Evolutionary conservation across 2,113 vertebrate genomes (phyloP).

Genomic region (Colistium nudipinnis): DNA sequence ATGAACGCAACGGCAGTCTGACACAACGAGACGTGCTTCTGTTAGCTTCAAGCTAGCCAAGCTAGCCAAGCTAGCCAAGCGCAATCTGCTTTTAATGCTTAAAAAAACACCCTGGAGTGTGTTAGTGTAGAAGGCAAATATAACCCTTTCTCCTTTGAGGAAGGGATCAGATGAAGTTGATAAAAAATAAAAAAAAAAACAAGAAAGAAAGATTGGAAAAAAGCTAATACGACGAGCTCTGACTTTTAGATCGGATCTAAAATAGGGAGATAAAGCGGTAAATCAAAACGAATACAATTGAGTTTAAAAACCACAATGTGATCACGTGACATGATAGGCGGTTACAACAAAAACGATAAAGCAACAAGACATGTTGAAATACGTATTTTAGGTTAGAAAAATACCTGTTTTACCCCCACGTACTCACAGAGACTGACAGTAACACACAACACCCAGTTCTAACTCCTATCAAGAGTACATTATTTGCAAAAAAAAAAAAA

Average conservation of each 20-base stretch:
- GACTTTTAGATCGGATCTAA: too few relatives aligned
- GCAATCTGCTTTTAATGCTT: slow-evolving; percentile 43
- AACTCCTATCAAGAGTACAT: neutral
- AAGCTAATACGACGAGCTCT: neutral
- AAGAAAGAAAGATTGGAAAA: slow-evolving; percentile 8
- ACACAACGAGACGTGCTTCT: slow-evolving; percentile 15
- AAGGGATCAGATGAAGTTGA: slow-evolving; percentile 13
- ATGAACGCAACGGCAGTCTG: neutral
- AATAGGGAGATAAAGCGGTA: too few relatives aligned
- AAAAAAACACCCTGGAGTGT: slow-evolving; percentile 39
- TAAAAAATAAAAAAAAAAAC: too few relatives aligned
- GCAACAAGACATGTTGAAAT: too few relatives aligned
- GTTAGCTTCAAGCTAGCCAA: slow-evolving; percentile 36
- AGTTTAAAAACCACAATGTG: too few relatives aligned
- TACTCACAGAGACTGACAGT: neutral
- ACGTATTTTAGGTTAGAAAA: too few relatives aligned
- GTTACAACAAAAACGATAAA: too few relatives aligned
- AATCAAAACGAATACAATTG: too few relatives aligned
- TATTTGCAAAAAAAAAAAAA: too few relatives aligned
- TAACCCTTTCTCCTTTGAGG: slow-evolving; percentile 8
- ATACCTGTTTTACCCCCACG: neutral
- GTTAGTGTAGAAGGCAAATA: slow-evolving; percentile 17
- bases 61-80: slow-evolving; percentile 25
- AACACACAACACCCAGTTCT: too few relatives aligned
- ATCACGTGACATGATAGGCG: too few relatives aligned